Conservation (phyloP, 2,113 vertebrate genomes). For the Salvator merianae region DNA sequence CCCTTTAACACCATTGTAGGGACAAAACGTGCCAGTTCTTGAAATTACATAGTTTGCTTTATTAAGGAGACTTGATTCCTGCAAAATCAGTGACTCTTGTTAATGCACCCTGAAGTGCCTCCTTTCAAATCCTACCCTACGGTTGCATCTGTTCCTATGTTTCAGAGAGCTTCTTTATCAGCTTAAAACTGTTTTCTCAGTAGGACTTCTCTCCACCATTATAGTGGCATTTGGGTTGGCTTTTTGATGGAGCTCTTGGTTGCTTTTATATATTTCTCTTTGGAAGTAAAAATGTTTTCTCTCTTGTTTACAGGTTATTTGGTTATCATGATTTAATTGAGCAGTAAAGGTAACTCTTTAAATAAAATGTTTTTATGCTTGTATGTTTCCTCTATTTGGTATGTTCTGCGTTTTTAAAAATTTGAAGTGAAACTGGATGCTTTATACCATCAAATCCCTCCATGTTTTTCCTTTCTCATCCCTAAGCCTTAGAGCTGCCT, state of each 20-base stretch:
- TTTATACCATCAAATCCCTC: not conserved
- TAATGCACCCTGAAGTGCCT: not conserved
- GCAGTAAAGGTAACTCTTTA: constrained; percentile 20
- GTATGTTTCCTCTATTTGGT: not conserved
- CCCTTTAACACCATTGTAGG: not conserved
- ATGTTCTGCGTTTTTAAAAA: not conserved
- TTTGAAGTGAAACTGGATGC: not conserved
- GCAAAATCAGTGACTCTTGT: not conserved
- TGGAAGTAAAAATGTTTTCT: constrained; percentile 25
- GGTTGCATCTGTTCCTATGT: not conserved
- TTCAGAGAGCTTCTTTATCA: not conserved
- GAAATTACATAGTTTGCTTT: not conserved
- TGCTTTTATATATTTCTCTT: not conserved
- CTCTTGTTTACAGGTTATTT: constrained; percentile 39
- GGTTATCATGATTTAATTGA: constrained; percentile 43
- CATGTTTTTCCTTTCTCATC: too few species aligned
- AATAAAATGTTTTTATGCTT: not conserved
- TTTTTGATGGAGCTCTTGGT: not conserved
- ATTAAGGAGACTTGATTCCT: not conserved
- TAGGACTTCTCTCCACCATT: not conserved
- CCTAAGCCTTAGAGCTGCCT: too few species aligned
- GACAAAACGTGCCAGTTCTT: not conserved
- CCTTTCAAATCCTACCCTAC: not conserved
- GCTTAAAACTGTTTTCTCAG: not conserved
- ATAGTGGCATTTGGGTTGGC: not conserved